A percentile compares a stretch with the other conserved stretches of the same genome.
Evolutionary conservation across 2,888 invertebrate genomes (phyloP).

Genomic region (Nyleta sp.): DNA sequence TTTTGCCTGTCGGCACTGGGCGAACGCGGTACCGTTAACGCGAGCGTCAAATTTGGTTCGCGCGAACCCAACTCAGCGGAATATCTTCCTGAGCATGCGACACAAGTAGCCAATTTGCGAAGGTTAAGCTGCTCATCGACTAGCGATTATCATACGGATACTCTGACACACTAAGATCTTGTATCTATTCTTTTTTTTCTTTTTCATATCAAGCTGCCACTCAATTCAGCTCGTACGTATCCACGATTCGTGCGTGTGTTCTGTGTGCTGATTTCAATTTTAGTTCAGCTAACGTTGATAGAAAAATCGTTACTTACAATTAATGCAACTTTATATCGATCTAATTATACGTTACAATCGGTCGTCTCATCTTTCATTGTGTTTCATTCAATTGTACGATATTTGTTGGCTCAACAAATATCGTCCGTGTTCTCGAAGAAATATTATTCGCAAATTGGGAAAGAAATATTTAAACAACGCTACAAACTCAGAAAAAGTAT

Average conservation of each 20-base stretch:
- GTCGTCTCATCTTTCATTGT: too few relatives aligned
- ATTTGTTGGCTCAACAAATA: too few relatives aligned
- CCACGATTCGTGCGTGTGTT: too few relatives aligned
- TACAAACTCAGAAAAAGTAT: too few relatives aligned
- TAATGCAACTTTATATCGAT: slow-evolving; percentile 15
- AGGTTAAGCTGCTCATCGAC: slow-evolving; percentile 43
- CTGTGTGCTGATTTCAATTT: slow-evolving; percentile 56
- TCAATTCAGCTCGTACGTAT: too few relatives aligned
- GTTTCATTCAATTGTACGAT: too few relatives aligned
- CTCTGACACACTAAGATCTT: slow-evolving; percentile 62
- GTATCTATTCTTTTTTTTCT: slow-evolving; percentile 43
- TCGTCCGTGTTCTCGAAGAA: too few relatives aligned
- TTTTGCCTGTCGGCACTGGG: slow-evolving; percentile 32
- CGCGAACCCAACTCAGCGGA: not conserved
- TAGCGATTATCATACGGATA: slow-evolving; percentile 49
- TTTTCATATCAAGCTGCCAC: slow-evolving; percentile 35
- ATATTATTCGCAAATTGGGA: too few relatives aligned
- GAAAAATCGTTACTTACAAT: slow-evolving; percentile 30
- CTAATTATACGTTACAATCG: slow-evolving; percentile 16
- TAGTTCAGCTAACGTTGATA: slow-evolving; percentile 31
- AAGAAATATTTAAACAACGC: too few relatives aligned
- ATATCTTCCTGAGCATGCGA: not conserved
- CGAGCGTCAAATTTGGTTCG: slow-evolving; percentile 33
- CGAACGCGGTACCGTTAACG: slow-evolving; percentile 43
- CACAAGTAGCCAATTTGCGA: slow-evolving; percentile 20